Base-by-base conservation (phyloP, 2,113 vertebrate genomes). In the Vulpes vulpes region DNA sequence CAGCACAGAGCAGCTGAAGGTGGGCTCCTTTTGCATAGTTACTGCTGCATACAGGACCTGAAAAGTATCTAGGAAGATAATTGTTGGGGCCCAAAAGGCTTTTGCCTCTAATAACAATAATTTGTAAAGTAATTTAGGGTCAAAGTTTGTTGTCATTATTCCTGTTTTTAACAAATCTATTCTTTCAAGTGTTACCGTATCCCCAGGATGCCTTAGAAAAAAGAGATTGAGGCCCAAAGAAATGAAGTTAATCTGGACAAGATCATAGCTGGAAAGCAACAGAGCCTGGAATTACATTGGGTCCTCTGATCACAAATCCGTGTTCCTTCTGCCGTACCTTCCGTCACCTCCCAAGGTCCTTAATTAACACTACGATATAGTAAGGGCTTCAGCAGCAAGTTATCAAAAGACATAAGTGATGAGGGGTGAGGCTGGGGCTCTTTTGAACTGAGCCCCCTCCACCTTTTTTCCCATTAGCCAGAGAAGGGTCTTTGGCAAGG, bases 91-190 rank as follows among this genome's bases (percentile, higher is more conserved):
- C 17, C 51, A 43, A 59, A 94, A 94, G n/a, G 12, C 11, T 55
- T 93, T 93, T 67, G 91, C 25, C 57, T 84, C 64, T 74, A 89
- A 57, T 49, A 76, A 92, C 11, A 81, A 67, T 69, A 65, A 86
- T 89, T 82, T 83, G 51, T 55, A 62, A 35, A 92, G 60, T 89
- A 81, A 82, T 89, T 91, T 64, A 91, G 27, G 25, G 51, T 64
- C 71, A 73, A 89, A 83, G 19, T 90, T 32, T 85, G 6, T 80
- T 82, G 73, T 51, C 85, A 15, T 57, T 60, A 76, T 8, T 78
- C 51, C 59, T 80, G 17, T 49, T 85, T 93, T 91, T 25, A 92
- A 64, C 22, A 94, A 82, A 93, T 38, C 20, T 57, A 73, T 49
- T 79, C 8, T 78, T 92, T 95, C 87, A 89, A 91, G 53, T 74